These are phyloP conservation scores for Rhabdornis inornatus DNA, from an alignment of 2,113 vertebrate species.

Conservation along the genomic window DNA sequence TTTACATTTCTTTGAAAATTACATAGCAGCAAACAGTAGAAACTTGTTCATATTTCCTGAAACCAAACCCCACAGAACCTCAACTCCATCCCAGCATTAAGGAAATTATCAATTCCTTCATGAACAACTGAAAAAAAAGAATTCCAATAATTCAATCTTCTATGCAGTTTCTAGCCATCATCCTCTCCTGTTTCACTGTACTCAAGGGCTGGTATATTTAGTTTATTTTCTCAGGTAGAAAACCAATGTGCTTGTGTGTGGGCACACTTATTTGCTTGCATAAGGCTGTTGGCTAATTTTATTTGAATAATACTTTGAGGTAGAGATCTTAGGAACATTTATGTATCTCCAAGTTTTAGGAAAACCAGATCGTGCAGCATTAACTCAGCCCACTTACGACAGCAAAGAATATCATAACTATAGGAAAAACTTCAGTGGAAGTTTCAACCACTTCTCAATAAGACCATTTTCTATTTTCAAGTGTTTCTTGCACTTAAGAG, in stretches of 20 bases:
- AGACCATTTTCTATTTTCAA: not conserved
- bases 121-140: not conserved
- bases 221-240: not conserved
- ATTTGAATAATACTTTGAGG: not conserved
- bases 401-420: not conserved
- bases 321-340: not conserved
- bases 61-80: not conserved
- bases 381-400: not conserved
- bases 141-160: not conserved
- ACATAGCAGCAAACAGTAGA: not conserved
- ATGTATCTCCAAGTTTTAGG: not conserved
- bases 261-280: not conserved
- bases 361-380: not conserved
- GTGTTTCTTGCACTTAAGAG: not conserved
- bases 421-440: not conserved
- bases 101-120: not conserved
- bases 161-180: not conserved
- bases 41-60: not conserved
- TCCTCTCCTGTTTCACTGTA: not conserved
- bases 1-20: not conserved
- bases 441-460: fast-evolving
- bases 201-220: not conserved
- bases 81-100: not conserved
- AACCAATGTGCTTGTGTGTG: not conserved
- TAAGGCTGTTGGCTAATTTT: not conserved